Evolutionary conservation across 2,113 vertebrate genomes (phyloP).

Genomic region (Ploceus nigricollis): DNA sequence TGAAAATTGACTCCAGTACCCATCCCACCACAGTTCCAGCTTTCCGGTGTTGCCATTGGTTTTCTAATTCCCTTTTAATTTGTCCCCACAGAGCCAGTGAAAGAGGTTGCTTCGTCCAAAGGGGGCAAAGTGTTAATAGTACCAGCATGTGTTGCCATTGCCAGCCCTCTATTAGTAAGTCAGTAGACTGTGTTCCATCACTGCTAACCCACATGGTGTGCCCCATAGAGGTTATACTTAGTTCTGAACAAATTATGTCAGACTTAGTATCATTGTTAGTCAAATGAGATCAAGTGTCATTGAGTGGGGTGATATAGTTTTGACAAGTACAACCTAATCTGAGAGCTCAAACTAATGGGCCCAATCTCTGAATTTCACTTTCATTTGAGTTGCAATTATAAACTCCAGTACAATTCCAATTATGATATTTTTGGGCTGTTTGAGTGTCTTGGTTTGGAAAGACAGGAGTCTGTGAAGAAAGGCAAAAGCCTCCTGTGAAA

Average conservation of each 20-base stretch:
- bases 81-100: neutral
- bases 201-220: neutral
- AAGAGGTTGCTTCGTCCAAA: neutral
- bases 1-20: neutral
- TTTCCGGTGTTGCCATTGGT: neutral
- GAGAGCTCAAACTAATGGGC: neutral
- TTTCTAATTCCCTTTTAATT: neutral
- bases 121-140: neutral
- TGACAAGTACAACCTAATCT: neutral
- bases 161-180: neutral
- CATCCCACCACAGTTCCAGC: neutral
- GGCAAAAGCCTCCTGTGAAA: too few species aligned
- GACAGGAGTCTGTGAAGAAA: too few species aligned
- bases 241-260: neutral
- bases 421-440: neutral
- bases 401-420: neutral
- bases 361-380: neutral
- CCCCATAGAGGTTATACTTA: neutral
- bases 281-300: neutral
- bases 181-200: neutral
- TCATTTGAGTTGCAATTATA: neutral
- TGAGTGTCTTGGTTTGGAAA: too few species aligned
- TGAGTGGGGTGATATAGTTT: neutral
- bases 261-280: neutral
- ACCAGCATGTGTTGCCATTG: neutral